Base-by-base conservation (phyloP, 1,140 invertebrate genomes). In the Brachionus plicatilis region DNA sequence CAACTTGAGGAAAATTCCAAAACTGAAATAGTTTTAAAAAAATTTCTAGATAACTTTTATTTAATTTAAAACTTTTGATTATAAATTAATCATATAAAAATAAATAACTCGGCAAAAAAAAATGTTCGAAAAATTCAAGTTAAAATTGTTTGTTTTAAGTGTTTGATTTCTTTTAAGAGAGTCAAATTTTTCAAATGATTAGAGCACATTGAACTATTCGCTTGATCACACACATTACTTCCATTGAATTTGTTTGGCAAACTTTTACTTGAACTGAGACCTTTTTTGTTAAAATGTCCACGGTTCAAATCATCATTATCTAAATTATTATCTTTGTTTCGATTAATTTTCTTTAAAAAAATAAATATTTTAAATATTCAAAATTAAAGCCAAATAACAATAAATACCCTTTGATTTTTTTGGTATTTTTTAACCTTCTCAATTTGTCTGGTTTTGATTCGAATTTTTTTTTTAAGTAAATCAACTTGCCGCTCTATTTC, bases 81-180 rank as follows among this genome's bases (percentile, higher is more conserved):
- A 66, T 9, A 68, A 68, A 68, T n/a, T 29, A 68, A 68, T 68
- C 33, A 33, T 33, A 33, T 8, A 68, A 33, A 33, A 68, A 68
- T 68, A 68, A 33, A 68, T 33, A 68, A 68, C 14, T 68, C 33
- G 66, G 24, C 27, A 33, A 33, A 68, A 24, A n/a, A 33, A 68
- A 14, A 8, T 33, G 4, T 14, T 68, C 14, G 9, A 68, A 68
- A 37, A 68, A 68, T 68, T 68, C 24, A 68, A 41, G 27, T 37
- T 68, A 33, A 33, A 68, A 68, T 68, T 14, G 33, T 33, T 68
- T 33, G 27, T 33, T 72, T 72, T 41, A 72, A 72, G 33, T 72
- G n/a, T 45, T 72, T 72, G 17, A 72, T 43, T 72, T 72, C 33
- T 72, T 72, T 72, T 43, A 72, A 72, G 14, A 72, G 41, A 43